Conservation (phyloP, 2,113 vertebrate genomes). For the Pristiophorus japonicus region DNA sequence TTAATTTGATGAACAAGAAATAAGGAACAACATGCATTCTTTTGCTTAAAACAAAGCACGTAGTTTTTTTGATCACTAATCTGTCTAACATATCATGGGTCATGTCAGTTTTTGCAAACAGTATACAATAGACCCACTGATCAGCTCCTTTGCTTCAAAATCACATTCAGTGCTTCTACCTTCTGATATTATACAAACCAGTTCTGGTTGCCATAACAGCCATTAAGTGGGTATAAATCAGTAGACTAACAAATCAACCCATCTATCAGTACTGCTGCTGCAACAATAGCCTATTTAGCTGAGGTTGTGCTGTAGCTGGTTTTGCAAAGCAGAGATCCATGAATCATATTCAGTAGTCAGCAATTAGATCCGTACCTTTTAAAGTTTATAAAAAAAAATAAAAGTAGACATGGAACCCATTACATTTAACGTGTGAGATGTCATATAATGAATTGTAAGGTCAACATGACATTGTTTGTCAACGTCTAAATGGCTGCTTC, state of each 20-base stretch:
- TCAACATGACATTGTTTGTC: background rate
- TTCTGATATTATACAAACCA: constrained; percentile 19
- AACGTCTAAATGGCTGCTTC: background rate
- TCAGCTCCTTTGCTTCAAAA: background rate
- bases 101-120: background rate
- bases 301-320: background rate
- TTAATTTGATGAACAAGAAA: background rate
- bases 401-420: background rate
- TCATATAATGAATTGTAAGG: background rate
- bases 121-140: too few relatives aligned
- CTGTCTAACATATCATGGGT: constrained; percentile 5
- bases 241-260: constrained; percentile 11
- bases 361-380: background rate
- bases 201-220: constrained; percentile 18
- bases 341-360: constrained; percentile 17
- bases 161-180: background rate
- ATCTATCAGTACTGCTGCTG: background rate
- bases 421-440: background rate
- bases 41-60: background rate
- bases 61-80: background rate
- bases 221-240: constrained; percentile 1
- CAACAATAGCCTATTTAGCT: constrained; percentile 9
- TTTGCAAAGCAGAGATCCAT: background rate
- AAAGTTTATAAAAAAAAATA: constrained; percentile 1
- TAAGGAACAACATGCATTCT: background rate